Conservation (phyloP, 2,888 invertebrate genomes). For the Geotrupes spiniger region DNA sequence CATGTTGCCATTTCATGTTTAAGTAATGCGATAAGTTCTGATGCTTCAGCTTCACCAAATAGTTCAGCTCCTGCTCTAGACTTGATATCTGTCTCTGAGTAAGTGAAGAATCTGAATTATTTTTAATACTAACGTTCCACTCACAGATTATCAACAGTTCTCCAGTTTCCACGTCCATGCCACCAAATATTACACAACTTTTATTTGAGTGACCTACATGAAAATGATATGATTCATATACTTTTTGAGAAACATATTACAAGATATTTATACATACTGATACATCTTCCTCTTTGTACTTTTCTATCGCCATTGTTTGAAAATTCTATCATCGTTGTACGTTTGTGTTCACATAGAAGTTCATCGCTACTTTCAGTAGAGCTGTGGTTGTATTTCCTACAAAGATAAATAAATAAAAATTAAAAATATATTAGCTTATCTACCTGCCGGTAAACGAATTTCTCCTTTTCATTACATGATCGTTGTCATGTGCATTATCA, state of each 20-base stretch:
- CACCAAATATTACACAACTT: slow-evolving; percentile 72
- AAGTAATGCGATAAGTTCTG: slow-evolving; percentile 72
- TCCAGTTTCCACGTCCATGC: slow-evolving; percentile 72
- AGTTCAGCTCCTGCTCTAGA: slow-evolving; percentile 76
- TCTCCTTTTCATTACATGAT: slow-evolving; percentile 42
- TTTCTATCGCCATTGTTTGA: slow-evolving; percentile 57
- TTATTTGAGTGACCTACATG: slow-evolving; percentile 67
- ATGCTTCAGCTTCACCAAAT: slow-evolving; percentile 68
- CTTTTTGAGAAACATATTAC: neutral
- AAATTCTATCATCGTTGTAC: slow-evolving; percentile 56
- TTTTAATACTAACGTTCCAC: slow-evolving; percentile 62
- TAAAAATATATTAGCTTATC: too few relatives aligned
- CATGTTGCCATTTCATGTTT: slow-evolving; percentile 60
- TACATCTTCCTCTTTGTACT: slow-evolving; percentile 72
- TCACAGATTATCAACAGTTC: slow-evolving; percentile 71
- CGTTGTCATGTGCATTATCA: slow-evolving; percentile 43
- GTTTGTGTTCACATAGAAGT: slow-evolving; percentile 56
- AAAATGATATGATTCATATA: too few relatives aligned
- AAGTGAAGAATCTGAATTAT: slow-evolving; percentile 42
- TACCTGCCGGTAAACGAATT: slow-evolving; percentile 23
- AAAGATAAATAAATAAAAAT: neutral
- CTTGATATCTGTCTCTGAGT: slow-evolving; percentile 59
- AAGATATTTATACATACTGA: slow-evolving; percentile 54
- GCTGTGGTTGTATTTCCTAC: slow-evolving; percentile 36
- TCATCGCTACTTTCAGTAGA: slow-evolving; percentile 58